Evolutionary conservation across 2,113 vertebrate species (phyloP), one percentile per base, ranked within the genome.

Genomic region (Tor tambroides): DNA sequence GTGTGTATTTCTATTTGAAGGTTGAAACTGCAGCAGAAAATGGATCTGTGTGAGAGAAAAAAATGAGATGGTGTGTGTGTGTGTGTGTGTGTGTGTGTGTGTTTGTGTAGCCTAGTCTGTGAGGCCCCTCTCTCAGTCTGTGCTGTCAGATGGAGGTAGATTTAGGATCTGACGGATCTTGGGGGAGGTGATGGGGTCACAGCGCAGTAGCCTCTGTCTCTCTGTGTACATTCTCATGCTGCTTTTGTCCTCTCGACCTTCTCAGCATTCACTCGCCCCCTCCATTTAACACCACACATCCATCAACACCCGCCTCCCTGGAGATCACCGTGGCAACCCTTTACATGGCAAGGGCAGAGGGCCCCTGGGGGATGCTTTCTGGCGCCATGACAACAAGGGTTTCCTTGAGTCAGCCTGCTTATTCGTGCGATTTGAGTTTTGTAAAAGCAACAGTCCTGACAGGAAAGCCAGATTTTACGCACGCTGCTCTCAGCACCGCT

Each of bases 221-320:
- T 35, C 75, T 90, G 89, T 90, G 89, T 90, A 88, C 89, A 87
- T 91, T 90, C 89, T 86, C 89, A 89, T 89, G 88, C 86, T 84
- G 86, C 43, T 84, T 86, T 85, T 84, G 87, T 91, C 85, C 86
- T 76, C 49, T 78, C n/a, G 79, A 81, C 83, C 87, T 87, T 80
- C 80, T 84, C 88, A 78, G 46, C 77, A 49, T 80, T 88, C 75
- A 77, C 90, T 89, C 32, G 77, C 76, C 86, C 83, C 87, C 75
- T 80, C 43, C 46, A 85, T 86, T 87, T 84, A 85, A 84, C 65
- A 43, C 49, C 67, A 71, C 85, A 84, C 87, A 87, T 85, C 87
- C 80, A 89, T 88, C 89, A 91, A 87, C 87, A 89, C 54, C 63
- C 41, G 67, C 54, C 85, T 83, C 86, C 87, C 84, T 63, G 49